These are phyloP conservation scores for Silurus meridionalis DNA, from an alignment of 2,113 vertebrate genomes.

Conservation along the genomic window DNA sequence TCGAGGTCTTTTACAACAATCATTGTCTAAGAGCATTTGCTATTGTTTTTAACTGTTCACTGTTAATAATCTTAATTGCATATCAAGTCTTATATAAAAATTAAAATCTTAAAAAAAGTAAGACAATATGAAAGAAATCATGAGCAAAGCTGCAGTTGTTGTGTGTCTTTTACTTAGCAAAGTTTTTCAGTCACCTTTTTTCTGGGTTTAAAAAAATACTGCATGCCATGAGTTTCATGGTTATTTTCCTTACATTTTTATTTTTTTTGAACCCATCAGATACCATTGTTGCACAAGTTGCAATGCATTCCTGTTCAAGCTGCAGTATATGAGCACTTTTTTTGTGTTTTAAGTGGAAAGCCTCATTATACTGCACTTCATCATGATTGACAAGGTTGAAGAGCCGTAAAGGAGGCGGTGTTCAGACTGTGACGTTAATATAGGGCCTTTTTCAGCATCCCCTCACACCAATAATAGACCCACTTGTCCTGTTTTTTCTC, in stretches of 20 bases:
- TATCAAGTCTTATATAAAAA: not conserved
- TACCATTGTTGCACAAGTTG: constrained; percentile 2
- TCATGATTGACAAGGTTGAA: constrained; percentile 35
- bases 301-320: constrained; percentile 8
- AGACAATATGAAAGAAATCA: not conserved
- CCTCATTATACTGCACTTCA: constrained; percentile 35
- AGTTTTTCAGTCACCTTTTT: not conserved
- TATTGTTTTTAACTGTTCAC: not conserved
- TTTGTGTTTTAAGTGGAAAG: constrained; percentile 26
- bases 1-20: not conserved
- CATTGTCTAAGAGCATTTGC: not conserved
- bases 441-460: constrained; percentile 31
- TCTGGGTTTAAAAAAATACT: not conserved
- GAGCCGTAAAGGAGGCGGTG: constrained; percentile 37
- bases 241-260: too few relatives aligned
- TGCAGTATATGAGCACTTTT: constrained; percentile 29
- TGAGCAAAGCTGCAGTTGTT: not conserved
- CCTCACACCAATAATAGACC: constrained; percentile 51
- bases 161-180: not conserved
- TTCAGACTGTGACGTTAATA: constrained; percentile 42
- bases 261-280: not conserved
- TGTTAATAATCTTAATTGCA: not conserved
- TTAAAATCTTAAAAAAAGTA: not conserved
- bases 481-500: constrained; percentile 58
- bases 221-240: not conserved